Evolutionary conservation across 2,888 invertebrate species (phyloP), one percentile per base, ranked within the genome.

Genomic region (Corythucha ciliata): DNA sequence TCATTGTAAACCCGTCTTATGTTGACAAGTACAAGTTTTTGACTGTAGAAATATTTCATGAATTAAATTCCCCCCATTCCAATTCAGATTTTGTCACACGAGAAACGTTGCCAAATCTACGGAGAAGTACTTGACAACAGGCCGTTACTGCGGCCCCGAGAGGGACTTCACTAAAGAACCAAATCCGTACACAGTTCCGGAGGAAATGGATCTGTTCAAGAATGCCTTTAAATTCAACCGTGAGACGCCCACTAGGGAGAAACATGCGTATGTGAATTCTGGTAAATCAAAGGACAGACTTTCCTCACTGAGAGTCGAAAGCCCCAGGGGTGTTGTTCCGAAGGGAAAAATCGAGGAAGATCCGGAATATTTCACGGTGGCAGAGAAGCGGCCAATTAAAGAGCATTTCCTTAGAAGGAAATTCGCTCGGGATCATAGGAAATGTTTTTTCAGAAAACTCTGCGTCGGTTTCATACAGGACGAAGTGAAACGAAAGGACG

Each of bases 391-490:
- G 10, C 50, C 54, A 3, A 26, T 51, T 8, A 44, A 20, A 18
- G 51, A 51, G 14, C 37, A 7, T 20, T 51, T 51, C 51, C 12
- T 16, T 20, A 21, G n/a, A 39, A 14, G 16, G 4, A n/a, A 21
- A n/a, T 45, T 45, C 32, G 16, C 45, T 10, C 18, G 20, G 21
- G 14, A 18, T 7, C 34, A 47, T 14, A 48, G 40, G 20, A 27
- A 22, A 4, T 36, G 26, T 21, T 48, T 52, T 41, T 52, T 47
- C 41, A 29, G 41, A 22, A 47, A 47, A 20, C 33, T 52, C 16
- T 48, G 36, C 20, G 41, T 33, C 21, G 48, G 52, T n/a, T 52
- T 47, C 25, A 18, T 52, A 2, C 8, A 52, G 16, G 52, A 52
- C 42, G 47, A 48, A 16, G 36, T 52, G 20, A 39, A 41, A 33